phyloP scores from a whole-genome alignment of 1,140 invertebrate species.

The Trypoxylus dichotomus region DNA sequence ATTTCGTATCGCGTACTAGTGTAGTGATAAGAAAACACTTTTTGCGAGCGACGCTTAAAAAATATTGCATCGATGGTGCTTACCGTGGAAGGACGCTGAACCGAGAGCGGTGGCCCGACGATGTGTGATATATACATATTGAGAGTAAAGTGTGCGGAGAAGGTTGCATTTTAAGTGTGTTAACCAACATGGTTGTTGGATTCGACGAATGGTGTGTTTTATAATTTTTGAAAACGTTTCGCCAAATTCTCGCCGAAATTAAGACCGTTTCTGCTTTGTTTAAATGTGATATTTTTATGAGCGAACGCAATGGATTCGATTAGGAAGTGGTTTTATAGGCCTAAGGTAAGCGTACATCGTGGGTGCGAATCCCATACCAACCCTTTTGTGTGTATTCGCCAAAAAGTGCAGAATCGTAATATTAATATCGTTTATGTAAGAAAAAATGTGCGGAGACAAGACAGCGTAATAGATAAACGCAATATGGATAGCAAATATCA shows the following conservation, averaged over 20 bases:
- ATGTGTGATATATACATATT: background rate
- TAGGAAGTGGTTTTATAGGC: conserved; percentile 89
- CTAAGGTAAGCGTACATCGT: conserved; percentile 68
- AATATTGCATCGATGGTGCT: background rate
- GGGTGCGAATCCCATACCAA: background rate
- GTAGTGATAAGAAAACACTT: conserved; percentile 3
- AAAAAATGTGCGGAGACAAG: background rate
- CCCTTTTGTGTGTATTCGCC: background rate
- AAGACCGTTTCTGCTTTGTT: background rate
- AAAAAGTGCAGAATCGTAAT: background rate
- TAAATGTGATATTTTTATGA: conserved; percentile 15
- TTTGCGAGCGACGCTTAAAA: background rate
- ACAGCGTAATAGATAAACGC: background rate
- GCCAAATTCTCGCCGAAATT: background rate
- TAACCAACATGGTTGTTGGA: conserved; percentile 10
- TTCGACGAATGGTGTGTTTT: conserved; percentile 12
- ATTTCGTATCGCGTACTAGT: background rate
- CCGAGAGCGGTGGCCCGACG: background rate
- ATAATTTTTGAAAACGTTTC: conserved; percentile 7
- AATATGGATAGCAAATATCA: background rate
- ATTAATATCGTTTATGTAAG: conserved; percentile 25
- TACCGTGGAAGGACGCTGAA: background rate
- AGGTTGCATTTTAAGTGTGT: conserved; percentile 12
- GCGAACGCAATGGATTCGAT: conserved; percentile 76
- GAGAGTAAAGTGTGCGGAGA: conserved; percentile 1